phyloP scores from a whole-genome alignment of 1,140 invertebrate genomes.

The Pollicipes pollicipes region DNA sequence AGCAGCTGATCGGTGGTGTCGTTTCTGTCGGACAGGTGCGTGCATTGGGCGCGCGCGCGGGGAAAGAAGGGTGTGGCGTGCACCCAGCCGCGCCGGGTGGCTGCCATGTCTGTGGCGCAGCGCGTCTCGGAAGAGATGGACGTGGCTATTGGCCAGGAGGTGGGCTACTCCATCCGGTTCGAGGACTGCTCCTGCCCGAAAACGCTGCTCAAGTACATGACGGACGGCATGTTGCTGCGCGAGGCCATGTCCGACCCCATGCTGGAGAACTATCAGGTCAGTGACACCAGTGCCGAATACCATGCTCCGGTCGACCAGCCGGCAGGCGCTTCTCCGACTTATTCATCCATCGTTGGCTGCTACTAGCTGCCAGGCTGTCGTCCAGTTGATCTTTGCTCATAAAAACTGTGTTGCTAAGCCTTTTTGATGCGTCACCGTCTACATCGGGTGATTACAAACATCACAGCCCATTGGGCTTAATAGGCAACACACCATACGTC shows the following conservation, averaged over 20 bases:
- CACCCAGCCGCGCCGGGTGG: constrained; percentile 90
- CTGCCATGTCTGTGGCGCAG: constrained; percentile 89
- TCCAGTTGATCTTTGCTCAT: too few relatives aligned
- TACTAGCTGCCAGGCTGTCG: too few relatives aligned
- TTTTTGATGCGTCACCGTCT: too few relatives aligned
- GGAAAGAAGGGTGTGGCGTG: constrained; percentile 78
- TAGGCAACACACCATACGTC: too few relatives aligned
- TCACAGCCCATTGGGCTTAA: too few relatives aligned
- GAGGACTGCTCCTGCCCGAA: constrained; percentile 94
- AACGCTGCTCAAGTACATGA: constrained; percentile 91
- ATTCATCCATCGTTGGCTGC: too few relatives aligned
- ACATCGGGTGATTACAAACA: too few relatives aligned
- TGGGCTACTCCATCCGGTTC: constrained; percentile 98
- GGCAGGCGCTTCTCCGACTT: too few relatives aligned
- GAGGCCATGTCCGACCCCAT: constrained; percentile 99
- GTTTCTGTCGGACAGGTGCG: constrained; percentile 27
- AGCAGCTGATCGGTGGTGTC: constrained; percentile 39
- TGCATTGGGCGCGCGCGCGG: constrained; percentile 60
- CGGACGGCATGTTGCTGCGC: constrained; percentile 97
- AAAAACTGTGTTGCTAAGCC: too few relatives aligned
- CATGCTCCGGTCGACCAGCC: too few relatives aligned
- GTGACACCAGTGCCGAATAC: too few relatives aligned
- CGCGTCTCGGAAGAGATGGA: constrained; percentile 99
- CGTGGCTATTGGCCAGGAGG: constrained; percentile 87
- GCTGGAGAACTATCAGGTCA: constrained; percentile 76